Evolutionary conservation across 2,888 invertebrate genomes (phyloP).

Genomic region (Camponotus fellah): DNA sequence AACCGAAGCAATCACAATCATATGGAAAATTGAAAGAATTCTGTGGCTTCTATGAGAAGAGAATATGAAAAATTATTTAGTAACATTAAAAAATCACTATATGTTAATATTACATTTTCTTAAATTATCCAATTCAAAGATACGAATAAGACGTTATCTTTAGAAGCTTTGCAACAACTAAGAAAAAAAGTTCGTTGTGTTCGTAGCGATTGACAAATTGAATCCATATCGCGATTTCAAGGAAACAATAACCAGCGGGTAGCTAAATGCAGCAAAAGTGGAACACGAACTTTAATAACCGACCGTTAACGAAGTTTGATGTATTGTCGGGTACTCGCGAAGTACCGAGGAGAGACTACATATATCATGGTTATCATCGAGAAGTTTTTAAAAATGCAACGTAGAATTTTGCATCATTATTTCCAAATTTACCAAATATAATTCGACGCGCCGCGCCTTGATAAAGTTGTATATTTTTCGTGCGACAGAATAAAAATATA

Average conservation of each 20-base stretch:
- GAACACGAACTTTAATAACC: conserved; percentile 35
- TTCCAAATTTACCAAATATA: not conserved
- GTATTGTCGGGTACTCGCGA: conserved; percentile 7
- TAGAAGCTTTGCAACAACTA: conserved; percentile 13
- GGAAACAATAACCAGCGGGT: conserved; percentile 24
- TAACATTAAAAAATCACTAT: not conserved
- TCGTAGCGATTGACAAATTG: conserved; percentile 36
- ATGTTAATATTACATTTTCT: not conserved
- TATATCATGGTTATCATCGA: conserved; percentile 5
- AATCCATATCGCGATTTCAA: conserved; percentile 34
- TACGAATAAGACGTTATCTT: not conserved
- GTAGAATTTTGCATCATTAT: conserved; percentile 36
- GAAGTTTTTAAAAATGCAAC: conserved; percentile 34
- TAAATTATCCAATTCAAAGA: conserved; percentile 3
- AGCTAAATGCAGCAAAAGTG: conserved; percentile 30
- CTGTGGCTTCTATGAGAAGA: no score
- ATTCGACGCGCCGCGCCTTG: not conserved
- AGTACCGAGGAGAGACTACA: not conserved
- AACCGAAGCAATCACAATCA: conserved; percentile 9
- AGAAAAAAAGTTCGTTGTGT: not conserved
- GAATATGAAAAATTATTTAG: not conserved
- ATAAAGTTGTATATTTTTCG: conserved; percentile 15
- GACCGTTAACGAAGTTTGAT: conserved; percentile 40
- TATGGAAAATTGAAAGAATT: not conserved
- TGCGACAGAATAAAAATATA: not conserved